phyloP scores from a whole-genome alignment of 2,113 vertebrate species.

The Thoracochromis brauschi region DNA sequence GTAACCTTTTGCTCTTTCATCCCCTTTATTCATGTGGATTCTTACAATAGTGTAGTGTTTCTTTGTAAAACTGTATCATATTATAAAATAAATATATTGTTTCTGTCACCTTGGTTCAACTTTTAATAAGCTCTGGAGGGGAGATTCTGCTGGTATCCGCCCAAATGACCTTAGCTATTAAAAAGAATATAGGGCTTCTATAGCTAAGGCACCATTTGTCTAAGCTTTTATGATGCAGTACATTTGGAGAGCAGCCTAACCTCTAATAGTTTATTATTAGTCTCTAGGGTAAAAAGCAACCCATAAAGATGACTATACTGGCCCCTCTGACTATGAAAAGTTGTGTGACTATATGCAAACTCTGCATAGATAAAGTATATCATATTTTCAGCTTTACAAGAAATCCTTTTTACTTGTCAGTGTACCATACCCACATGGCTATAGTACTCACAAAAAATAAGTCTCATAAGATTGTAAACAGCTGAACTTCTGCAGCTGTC shows the following conservation, averaged over 20 bases:
- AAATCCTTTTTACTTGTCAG: background rate
- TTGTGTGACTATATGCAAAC: background rate
- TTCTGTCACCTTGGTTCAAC: background rate
- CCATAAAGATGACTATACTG: background rate
- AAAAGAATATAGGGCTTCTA: background rate
- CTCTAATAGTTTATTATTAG: background rate
- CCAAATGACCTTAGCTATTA: background rate
- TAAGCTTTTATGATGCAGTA: background rate
- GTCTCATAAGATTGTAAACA: background rate
- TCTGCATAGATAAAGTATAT: background rate
- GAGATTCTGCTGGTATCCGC: background rate
- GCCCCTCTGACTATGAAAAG: background rate
- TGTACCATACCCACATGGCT: background rate
- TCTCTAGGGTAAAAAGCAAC: background rate
- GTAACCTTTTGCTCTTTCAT: background rate
- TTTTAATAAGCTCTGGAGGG: background rate
- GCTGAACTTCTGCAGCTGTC: background rate
- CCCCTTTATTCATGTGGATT: background rate
- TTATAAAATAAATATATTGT: background rate
- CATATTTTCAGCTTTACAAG: accelerated
- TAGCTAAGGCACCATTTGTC: background rate
- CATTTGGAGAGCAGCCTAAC: background rate
- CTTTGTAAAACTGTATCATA: background rate
- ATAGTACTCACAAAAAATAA: background rate
- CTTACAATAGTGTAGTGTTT: background rate